A percentile compares a stretch with the other conserved stretches of the same genome.
These are phyloP conservation scores for Muricea muricata DNA, from an alignment of 92 coral and sea anemone species.

Conservation along the genomic window DNA sequence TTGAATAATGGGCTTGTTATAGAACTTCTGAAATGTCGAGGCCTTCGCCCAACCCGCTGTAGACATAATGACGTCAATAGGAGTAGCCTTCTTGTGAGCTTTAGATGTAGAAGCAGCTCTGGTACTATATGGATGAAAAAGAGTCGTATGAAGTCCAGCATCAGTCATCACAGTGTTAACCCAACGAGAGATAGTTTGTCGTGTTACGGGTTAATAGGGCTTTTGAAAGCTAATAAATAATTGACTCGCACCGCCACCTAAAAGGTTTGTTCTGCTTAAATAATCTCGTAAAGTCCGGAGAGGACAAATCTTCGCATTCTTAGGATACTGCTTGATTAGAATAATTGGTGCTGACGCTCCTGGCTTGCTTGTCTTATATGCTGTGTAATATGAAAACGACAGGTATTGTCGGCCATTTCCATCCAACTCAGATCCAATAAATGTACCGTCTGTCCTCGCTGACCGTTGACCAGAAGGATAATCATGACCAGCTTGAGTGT, in stretches of 20 bases:
- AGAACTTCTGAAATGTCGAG: conserved; percentile 36
- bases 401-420: background rate
- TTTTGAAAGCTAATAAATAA: conserved; percentile 58
- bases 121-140: conserved; percentile 51
- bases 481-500: conserved; percentile 43
- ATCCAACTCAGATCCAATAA: conserved; percentile 33
- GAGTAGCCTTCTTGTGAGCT: conserved; percentile 46
- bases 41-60: conserved; percentile 58
- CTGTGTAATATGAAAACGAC: background rate
- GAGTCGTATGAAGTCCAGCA: conserved; percentile 53
- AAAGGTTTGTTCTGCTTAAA: conserved; percentile 50
- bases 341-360: conserved; percentile 39
- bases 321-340: conserved; percentile 43
- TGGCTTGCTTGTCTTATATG: conserved; percentile 61
- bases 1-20: conserved; percentile 24
- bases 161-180: conserved; percentile 41
- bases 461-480: conserved; percentile 48
- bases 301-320: conserved; percentile 61
- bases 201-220: conserved; percentile 66
- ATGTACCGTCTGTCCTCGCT: conserved; percentile 58
- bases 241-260: conserved; percentile 60
- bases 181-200: conserved; percentile 72
- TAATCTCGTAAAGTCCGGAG: conserved; percentile 52
- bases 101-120: conserved; percentile 68
- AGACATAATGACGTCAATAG: conserved; percentile 55